Evolutionary conservation across 92 coral and sea anemone genomes (phyloP).

Genomic region (Bergia sp.): DNA sequence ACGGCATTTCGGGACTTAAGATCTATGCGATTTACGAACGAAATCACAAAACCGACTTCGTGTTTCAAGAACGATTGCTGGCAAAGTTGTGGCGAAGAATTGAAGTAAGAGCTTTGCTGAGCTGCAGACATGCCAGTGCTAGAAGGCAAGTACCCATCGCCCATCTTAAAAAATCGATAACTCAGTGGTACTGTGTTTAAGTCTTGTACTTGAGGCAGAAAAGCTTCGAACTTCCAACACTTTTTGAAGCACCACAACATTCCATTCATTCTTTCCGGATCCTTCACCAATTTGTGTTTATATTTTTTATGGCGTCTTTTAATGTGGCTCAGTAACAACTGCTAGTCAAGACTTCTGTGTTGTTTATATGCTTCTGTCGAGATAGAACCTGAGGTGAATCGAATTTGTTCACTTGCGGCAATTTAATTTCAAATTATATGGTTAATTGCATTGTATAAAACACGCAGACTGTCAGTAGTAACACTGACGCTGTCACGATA

Average conservation of each 20-base stretch:
- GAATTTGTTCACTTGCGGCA: not conserved
- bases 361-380: not conserved
- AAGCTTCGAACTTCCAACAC: not conserved
- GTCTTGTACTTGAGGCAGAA: not conserved
- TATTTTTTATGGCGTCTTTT: not conserved
- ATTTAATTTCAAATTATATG: too few species aligned
- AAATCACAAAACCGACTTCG: not conserved
- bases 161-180: not conserved
- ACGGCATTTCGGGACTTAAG: constrained; percentile 14
- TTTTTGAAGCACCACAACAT: not conserved
- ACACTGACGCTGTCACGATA: too few species aligned
- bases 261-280: constrained; percentile 19
- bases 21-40: not conserved
- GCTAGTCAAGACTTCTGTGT: not conserved
- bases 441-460: too few species aligned
- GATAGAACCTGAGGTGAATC: too few species aligned
- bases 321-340: not conserved
- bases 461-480: too few species aligned
- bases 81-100: not conserved
- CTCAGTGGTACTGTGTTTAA: not conserved
- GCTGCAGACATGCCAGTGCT: constrained; percentile 33
- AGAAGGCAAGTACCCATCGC: constrained; percentile 9
- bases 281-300: not conserved
- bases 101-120: not conserved
- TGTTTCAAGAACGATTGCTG: not conserved